Evolutionary conservation across 2,113 vertebrate genomes (phyloP), one percentile per base, ranked within the genome.

Genomic region (Stercorarius parasiticus): DNA sequence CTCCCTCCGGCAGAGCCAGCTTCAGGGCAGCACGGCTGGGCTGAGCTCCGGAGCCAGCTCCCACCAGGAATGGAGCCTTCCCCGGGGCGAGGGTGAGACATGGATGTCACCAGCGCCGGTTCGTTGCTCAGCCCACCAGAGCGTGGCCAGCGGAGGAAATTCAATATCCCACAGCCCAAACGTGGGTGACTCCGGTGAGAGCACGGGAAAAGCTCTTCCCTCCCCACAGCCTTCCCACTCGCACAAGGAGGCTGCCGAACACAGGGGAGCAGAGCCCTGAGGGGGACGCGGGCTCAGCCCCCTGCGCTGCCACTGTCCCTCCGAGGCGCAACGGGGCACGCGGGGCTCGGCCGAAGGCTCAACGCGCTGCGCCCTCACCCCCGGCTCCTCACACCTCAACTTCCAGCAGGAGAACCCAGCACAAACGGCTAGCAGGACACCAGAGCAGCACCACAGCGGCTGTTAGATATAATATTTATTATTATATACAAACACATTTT

Each of bases 401-500:
- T 7, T n/a, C 25, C 36, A 23, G 74, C 47, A 15, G 64, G 47
- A 84, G 47, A 84, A 32, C 73, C 82, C 95, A 86, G 71, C 84
- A 49, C 64, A 76, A 27, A 27, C 27, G 7, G 36, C 58, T 22
- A 15, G 56, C 67, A 74, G 93, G 86, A 62, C 65, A 55, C 3
- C 4, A 23, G 73, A 82, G 91, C 61, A 85, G 81, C 34, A 12
- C 53, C 27, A 29, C 52, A 55, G 88, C 65, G 76, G 80, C 81
- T 80, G 92, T 97, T 96, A 95, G 96, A 97, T 83, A 95, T 87
- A 94, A 55, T 92, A 98, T 98, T 98, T 98, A 98, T 98, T 98
- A 97, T 98, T 97, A 98, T 98, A 98, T 98, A 98, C 98, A 98
- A 97, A 98, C 97, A 98, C 98, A 88, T 96, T 98, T 97, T 97